phyloP scores from a whole-genome alignment of 2,797 vertebrate genomes.

The Melanotaenia parkinsoni region DNA sequence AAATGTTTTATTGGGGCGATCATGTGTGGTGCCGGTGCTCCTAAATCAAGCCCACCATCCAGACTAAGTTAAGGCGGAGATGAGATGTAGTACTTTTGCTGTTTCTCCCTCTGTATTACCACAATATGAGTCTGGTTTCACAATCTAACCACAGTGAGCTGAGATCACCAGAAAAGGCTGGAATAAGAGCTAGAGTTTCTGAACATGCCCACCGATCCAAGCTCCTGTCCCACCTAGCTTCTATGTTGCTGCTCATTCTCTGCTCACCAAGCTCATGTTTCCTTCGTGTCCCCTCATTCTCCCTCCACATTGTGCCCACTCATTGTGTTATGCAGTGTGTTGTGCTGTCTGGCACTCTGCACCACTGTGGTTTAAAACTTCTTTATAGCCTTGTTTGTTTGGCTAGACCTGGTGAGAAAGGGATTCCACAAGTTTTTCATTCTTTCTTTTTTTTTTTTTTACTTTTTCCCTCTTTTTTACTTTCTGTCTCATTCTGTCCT shows the following conservation, averaged over 20 bases:
- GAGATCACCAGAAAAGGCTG: conserved; percentile 59
- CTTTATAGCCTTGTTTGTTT: conserved; percentile 68
- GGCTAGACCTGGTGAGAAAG: conserved; percentile 42
- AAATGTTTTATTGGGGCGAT: conserved; percentile 51
- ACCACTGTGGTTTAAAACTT: conserved; percentile 70
- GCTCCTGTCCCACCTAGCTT: conserved; percentile 22
- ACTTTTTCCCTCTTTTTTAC: conserved; percentile 11
- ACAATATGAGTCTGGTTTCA: conserved; percentile 66
- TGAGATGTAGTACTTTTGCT: conserved; percentile 44
- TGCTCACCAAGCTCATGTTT: conserved; percentile 56
- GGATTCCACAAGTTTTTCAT: conserved; percentile 47
- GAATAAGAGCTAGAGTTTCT: conserved; percentile 56
- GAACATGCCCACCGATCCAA: conserved; percentile 45
- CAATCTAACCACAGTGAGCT: conserved; percentile 57
- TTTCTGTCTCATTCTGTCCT: conserved; percentile 40
- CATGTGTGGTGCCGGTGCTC: conserved; percentile 36
- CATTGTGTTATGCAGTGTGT: conserved; percentile 53
- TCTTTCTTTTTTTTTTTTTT: conserved; percentile 21
- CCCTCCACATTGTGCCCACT: conserved; percentile 38
- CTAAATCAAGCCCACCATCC: conserved; percentile 51
- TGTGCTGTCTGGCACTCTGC: conserved; percentile 57
- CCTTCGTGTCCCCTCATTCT: conserved; percentile 30
- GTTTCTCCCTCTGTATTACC: conserved; percentile 47
- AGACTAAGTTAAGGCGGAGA: conserved; percentile 48
- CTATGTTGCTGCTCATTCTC: conserved; percentile 24